A percentile compares a stretch with the other conserved stretches of the same genome.
phyloP scores from a whole-genome alignment of 2,797 vertebrate genomes.

The Eleutherodactylus coqui region DNA sequence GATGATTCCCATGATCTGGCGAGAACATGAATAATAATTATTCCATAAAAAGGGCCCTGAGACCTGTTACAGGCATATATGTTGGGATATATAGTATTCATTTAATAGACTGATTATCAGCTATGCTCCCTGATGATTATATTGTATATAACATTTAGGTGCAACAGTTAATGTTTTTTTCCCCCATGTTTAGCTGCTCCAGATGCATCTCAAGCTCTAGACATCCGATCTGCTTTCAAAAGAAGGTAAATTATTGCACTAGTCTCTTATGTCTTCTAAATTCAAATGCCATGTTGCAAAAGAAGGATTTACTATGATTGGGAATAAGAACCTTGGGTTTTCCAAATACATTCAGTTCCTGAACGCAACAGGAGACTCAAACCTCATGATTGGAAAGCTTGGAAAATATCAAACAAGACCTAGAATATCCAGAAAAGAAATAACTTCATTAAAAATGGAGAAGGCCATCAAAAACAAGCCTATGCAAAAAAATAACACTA shows the following conservation, averaged over 20 bases:
- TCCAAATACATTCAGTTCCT: neutral
- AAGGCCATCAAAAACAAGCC: neutral
- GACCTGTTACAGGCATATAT: too few relatives aligned
- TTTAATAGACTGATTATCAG: neutral
- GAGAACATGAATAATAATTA: too few relatives aligned
- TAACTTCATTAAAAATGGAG: neutral
- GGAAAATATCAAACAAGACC: neutral
- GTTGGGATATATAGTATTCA: neutral
- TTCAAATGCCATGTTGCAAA: neutral
- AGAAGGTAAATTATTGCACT: conserved; percentile 88
- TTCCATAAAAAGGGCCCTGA: too few relatives aligned
- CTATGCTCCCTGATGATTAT: neutral
- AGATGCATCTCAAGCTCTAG: conserved; percentile 84
- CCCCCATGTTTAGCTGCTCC: conserved; percentile 73
- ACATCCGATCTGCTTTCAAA: conserved; percentile 99
- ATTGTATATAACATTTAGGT: neutral
- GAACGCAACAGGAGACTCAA: neutral
- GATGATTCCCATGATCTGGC: too few relatives aligned
- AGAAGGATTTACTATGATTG: neutral
- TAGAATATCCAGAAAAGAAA: neutral
- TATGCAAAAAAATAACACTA: neutral
- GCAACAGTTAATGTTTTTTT: conserved; percentile 22
- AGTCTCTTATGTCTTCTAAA: neutral
- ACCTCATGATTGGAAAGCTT: neutral
- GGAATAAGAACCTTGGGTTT: neutral